Evolutionary conservation across 2,888 invertebrate species (phyloP), one percentile per base, ranked within the genome.

Genomic region (Tipula vernalis): DNA sequence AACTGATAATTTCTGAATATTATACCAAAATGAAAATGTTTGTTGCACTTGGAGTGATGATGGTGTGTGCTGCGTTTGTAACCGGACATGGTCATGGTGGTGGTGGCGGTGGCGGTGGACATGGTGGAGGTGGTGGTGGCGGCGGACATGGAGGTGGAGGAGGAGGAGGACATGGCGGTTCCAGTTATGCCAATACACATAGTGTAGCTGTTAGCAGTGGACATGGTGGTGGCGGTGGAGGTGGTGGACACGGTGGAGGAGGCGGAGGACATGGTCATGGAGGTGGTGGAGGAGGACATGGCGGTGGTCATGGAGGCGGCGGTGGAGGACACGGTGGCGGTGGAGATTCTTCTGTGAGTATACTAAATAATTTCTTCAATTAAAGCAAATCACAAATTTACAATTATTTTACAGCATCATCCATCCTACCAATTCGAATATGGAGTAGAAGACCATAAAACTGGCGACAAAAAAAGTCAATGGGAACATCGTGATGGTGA

Each of bases 1-100:
- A 71, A 18, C 71, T 10, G n/a, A 6, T 71, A 0, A 10, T 71
- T 71, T 71, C 4, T n/a, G 51, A 44, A 44, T 44, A 51, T 10
- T 71, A 71, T 51, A 71, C 71, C 71, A 71, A 71, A 71, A 71
- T 71, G 71, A 71, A 71, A 71, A 71, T 71, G 71, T 71, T 71
- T 71, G 28, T 71, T 71, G 71, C 71, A 71, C 28, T 71, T 28
- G 71, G 71, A 28, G 28, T 71, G 10, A 28, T 71, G 18, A 28
- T 12, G 28, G 71, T 71, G 71, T 71, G 71, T 28, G 71, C 71
- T 71, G 71, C 28, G 1, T 71, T 71, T 71, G 71, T 12, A 28
- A 28, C 28, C 13, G 71, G 71, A 10, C 28, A 71, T 71, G 71
- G 71, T 10, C 71, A 71, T 71, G 71, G 71, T 71, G 71, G 71